These are phyloP conservation scores for Cylas formicarius DNA, from an alignment of 1,140 invertebrate species.

Conservation along the genomic window DNA sequence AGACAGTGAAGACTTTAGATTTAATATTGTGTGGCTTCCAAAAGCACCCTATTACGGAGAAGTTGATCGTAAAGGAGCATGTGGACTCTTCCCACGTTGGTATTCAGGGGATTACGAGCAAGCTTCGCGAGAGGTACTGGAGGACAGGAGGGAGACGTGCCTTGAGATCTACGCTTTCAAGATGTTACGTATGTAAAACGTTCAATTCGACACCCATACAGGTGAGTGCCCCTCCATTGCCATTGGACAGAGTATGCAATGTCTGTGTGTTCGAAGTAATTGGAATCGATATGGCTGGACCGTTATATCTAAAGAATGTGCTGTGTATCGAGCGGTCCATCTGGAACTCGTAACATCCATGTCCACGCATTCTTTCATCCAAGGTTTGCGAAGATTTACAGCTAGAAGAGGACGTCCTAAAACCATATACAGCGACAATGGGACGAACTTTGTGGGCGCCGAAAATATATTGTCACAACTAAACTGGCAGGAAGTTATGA, in stretches of 20 bases:
- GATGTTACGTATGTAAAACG: conserved; percentile 14
- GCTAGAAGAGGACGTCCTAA: conserved; percentile 15
- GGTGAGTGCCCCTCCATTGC: conserved; percentile 24
- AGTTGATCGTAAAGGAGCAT: conserved; percentile 5
- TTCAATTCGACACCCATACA: conserved; percentile 20
- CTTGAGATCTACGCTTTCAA: conserved; percentile 3
- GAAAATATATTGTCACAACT: conserved; percentile 6
- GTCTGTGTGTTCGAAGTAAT: conserved; percentile 29
- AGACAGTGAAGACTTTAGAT: conserved; percentile 27
- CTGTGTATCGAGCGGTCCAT: not conserved
- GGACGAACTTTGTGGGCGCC: conserved; percentile 18
- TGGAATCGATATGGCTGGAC: conserved; percentile 35
- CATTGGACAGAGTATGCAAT: conserved; percentile 27
- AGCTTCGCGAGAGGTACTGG: conserved; percentile 14
- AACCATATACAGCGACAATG: conserved; percentile 15
- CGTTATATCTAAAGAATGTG: conserved; percentile 13
- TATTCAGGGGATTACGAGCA: conserved; percentile 9
- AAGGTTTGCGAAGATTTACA: conserved; percentile 10
- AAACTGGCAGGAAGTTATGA: conserved; percentile 1
- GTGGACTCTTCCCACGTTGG: conserved; percentile 11
- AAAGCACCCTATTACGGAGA: too few relatives aligned
- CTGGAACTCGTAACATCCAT: conserved; percentile 3
- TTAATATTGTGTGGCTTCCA: too few relatives aligned
- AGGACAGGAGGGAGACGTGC: conserved; percentile 10
- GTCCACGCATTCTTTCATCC: conserved; percentile 2